These are phyloP conservation scores for Trigoniulus corallinus DNA, from an alignment of 1,140 invertebrate species.

Conservation along the genomic window DNA sequence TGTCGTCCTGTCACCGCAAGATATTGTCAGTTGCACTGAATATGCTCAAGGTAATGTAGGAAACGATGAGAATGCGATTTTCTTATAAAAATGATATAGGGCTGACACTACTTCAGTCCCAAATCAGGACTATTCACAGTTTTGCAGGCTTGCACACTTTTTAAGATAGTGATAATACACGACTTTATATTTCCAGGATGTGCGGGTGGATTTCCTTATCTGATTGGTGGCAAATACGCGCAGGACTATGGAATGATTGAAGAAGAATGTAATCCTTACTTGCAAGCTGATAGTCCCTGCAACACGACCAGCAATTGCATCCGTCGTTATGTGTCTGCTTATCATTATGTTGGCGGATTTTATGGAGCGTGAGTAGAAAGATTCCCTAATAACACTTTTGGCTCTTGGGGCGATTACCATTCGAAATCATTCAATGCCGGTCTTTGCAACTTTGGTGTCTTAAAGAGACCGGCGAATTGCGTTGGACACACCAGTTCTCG, in stretches of 20 bases:
- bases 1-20: constrained; percentile 30
- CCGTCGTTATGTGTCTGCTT: constrained; percentile 29
- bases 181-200: constrained; percentile 21
- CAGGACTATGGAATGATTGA: constrained; percentile 33
- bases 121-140: no score
- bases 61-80: no score
- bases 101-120: no score
- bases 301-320: constrained; percentile 21
- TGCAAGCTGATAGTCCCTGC: constrained; percentile 22
- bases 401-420: no score
- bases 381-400: no score
- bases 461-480: no score
- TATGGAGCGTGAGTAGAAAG: constrained; percentile 26
- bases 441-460: no score
- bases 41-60: constrained; percentile 24
- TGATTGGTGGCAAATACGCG: constrained; percentile 31
- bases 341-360: constrained; percentile 32
- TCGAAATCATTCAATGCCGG: no score
- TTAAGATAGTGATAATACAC: neutral
- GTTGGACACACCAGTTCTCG: no score
- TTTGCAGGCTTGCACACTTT: no score
- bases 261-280: constrained; percentile 33
- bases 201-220: constrained; percentile 35
- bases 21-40: constrained; percentile 33
- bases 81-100: no score